Evolutionary conservation across 2,113 vertebrate genomes (phyloP).

Genomic region (Actinemys pallida): DNA sequence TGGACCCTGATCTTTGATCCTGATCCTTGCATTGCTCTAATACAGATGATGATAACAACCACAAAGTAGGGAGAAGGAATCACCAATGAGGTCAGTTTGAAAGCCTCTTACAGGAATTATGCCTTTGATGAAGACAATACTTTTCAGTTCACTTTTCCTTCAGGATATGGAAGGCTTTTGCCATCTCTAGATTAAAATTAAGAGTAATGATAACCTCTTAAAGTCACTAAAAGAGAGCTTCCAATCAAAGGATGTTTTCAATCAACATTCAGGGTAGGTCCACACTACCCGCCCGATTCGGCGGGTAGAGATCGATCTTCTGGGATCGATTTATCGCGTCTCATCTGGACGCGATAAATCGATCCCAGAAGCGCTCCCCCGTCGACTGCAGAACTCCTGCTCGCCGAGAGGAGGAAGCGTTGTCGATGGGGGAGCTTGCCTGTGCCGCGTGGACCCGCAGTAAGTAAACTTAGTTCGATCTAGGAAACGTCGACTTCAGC

Average conservation of each 20-base stretch:
- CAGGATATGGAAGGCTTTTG: constrained; percentile 23
- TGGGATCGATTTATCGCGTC: too few species aligned
- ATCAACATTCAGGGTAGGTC: background rate
- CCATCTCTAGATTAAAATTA: constrained; percentile 17
- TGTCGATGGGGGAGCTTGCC: too few species aligned
- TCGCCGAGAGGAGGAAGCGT: too few species aligned
- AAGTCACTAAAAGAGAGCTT: constrained; percentile 30
- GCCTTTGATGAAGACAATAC: background rate
- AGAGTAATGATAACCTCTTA: background rate
- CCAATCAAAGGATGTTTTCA: background rate
- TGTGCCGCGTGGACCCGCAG: too few species aligned
- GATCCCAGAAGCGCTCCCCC: too few species aligned
- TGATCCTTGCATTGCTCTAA: background rate
- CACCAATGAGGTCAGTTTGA: constrained; percentile 46
- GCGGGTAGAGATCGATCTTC: too few species aligned
- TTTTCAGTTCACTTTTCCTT: background rate
- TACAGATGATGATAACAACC: background rate
- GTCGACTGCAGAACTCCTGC: too few species aligned
- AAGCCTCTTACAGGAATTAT: background rate
- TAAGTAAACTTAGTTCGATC: too few species aligned
- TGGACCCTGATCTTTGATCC: background rate
- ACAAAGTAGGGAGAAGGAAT: constrained; percentile 37
- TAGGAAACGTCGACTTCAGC: too few species aligned
- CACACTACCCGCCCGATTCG: too few species aligned
- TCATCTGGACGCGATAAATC: too few species aligned